phyloP scores from a whole-genome alignment of 92 coral and sea anemone genomes.

The Umimayanthus kanabou region DNA sequence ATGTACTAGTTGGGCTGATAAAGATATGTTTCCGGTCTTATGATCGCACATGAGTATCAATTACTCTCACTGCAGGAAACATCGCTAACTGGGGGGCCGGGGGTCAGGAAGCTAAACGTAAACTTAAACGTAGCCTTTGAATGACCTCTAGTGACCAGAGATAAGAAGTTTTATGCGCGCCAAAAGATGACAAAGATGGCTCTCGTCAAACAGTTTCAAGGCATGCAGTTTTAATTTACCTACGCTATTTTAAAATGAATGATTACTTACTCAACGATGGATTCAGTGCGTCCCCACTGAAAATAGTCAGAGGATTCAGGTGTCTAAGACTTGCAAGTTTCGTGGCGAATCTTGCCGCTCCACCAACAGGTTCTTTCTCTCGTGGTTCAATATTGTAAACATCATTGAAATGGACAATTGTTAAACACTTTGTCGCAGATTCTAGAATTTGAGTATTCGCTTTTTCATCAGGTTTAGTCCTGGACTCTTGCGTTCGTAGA shows the following conservation, averaged over 20 bases:
- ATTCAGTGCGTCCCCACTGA: constrained; percentile 96
- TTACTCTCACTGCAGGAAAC: too few relatives aligned
- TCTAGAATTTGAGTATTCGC: neutral
- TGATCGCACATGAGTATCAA: neutral
- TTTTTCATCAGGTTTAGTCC: neutral
- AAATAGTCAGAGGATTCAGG: constrained; percentile 78
- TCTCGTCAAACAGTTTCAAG: neutral
- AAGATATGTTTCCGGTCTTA: neutral
- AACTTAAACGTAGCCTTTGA: too few relatives aligned
- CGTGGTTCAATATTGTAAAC: constrained; percentile 98
- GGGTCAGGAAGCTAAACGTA: neutral
- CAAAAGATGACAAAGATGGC: too few relatives aligned
- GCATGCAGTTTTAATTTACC: neutral
- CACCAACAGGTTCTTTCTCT: constrained; percentile 96
- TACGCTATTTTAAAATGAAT: neutral
- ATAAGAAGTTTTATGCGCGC: neutral
- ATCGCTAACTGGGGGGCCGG: too few relatives aligned
- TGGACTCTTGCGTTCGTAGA: neutral
- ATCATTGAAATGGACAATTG: constrained; percentile 95
- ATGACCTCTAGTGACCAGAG: neutral
- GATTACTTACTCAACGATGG: constrained; percentile 94
- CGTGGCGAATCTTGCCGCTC: constrained; percentile 96
- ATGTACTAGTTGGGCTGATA: too few relatives aligned
- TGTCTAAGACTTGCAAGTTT: constrained; percentile 85
- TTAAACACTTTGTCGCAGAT: constrained; percentile 42